These are phyloP conservation scores for Pristionchus arcanus DNA, from an alignment of 2,888 invertebrate species.

Conservation along the genomic window DNA sequence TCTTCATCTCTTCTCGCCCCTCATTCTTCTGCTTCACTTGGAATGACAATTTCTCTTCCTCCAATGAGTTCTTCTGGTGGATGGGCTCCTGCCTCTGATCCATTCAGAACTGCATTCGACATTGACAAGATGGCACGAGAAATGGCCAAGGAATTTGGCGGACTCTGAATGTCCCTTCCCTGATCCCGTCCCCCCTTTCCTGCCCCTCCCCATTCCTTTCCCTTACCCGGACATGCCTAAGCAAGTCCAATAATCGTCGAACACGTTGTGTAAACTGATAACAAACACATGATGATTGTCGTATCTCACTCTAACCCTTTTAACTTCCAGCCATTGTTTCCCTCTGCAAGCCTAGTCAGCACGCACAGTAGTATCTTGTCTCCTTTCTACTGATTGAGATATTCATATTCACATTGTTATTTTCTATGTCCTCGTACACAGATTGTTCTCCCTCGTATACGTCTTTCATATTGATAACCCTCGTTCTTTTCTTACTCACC, in stretches of 20 bases:
- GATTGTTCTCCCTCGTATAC: background rate
- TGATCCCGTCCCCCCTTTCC: background rate
- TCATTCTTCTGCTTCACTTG: background rate
- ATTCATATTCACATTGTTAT: background rate
- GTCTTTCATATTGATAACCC: background rate
- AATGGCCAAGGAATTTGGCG: conserved; percentile 68
- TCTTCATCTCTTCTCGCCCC: background rate
- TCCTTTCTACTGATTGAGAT: background rate
- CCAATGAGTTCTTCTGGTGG: conserved; percentile 43
- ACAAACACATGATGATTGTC: conserved; percentile 6
- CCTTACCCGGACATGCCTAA: background rate
- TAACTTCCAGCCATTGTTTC: background rate
- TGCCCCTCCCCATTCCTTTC: background rate
- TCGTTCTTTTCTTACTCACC: background rate
- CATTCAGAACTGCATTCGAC: conserved; percentile 58
- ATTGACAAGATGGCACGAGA: conserved; percentile 69
- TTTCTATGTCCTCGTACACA: background rate
- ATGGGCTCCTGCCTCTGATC: conserved; percentile 32
- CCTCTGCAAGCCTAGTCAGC: background rate
- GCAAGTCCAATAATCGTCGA: background rate
- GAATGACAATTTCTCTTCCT: conserved; percentile 41
- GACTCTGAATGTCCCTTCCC: conserved; percentile 56
- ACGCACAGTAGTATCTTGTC: background rate
- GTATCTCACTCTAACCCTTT: background rate
- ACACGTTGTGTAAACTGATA: conserved; percentile 41